These are phyloP conservation scores for Ethmia dodecea DNA, from an alignment of 2,888 invertebrate species.

Conservation along the genomic window DNA sequence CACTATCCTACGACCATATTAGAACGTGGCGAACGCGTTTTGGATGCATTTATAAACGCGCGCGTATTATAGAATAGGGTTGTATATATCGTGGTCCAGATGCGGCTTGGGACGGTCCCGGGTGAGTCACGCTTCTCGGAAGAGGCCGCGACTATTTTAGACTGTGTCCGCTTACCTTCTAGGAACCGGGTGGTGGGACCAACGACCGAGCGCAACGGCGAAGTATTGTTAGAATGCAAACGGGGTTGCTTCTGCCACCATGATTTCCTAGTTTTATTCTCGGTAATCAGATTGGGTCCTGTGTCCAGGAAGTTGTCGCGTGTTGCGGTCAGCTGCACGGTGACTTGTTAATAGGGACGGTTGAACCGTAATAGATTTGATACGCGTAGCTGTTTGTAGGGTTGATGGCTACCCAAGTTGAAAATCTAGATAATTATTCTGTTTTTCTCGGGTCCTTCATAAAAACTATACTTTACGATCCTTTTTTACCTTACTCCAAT, in stretches of 20 bases:
- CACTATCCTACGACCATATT: not conserved
- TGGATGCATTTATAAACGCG: slow-evolving; percentile 9
- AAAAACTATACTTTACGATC: no score
- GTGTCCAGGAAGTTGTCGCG: slow-evolving; percentile 37
- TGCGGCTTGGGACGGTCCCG: slow-evolving; percentile 51
- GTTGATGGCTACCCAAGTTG: no score
- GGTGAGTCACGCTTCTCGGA: slow-evolving; percentile 68
- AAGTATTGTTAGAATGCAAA: slow-evolving; percentile 71
- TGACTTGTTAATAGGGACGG: slow-evolving; percentile 7
- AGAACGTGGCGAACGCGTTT: not conserved
- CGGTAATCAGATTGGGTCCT: slow-evolving; percentile 30
- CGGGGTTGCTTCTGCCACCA: slow-evolving; percentile 51
- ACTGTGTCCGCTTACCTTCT: slow-evolving; percentile 76
- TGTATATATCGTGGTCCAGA: slow-evolving; percentile 44
- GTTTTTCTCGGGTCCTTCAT: no score
- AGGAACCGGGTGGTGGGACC: slow-evolving; percentile 70
- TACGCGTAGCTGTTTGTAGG: no score
- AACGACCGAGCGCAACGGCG: slow-evolving; percentile 67
- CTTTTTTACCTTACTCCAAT: no score
- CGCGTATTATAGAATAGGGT: not conserved
- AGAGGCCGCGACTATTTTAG: slow-evolving; percentile 72
- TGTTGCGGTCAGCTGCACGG: no score
- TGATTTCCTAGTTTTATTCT: slow-evolving; percentile 58
- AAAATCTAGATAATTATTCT: no score
- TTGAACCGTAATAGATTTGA: no score